Conservation (phyloP, 2,888 invertebrate species). For the Idaea biselata region DNA sequence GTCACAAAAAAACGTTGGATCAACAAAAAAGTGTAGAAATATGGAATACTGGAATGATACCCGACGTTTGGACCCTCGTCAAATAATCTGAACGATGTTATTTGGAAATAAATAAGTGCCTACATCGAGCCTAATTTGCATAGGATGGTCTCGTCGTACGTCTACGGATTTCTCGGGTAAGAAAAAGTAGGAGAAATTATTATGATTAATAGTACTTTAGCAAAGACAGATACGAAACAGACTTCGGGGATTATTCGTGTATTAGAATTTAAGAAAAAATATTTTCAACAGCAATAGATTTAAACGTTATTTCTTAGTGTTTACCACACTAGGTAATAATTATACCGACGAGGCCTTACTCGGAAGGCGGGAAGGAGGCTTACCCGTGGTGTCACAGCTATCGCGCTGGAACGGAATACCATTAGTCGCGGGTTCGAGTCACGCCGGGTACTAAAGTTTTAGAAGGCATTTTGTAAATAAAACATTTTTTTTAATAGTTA, state of each 20-base stretch:
- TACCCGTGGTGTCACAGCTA: too few species aligned
- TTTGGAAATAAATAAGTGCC: slow-evolving; percentile 50
- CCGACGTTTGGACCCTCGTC: slow-evolving; percentile 54
- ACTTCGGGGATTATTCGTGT: background rate
- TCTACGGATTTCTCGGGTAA: slow-evolving; percentile 6
- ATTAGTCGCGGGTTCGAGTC: too few species aligned
- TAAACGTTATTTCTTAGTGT: too few species aligned
- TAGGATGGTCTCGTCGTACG: slow-evolving; percentile 29
- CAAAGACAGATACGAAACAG: background rate
- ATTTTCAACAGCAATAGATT: too few species aligned
- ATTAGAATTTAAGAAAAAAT: slow-evolving; percentile 12
- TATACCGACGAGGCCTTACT: too few species aligned
- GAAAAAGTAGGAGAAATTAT: slow-evolving; percentile 2
- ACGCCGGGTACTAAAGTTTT: too few species aligned
- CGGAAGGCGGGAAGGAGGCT: too few species aligned
- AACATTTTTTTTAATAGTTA: too few species aligned
- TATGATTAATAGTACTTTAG: slow-evolving; percentile 1
- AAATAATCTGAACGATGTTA: slow-evolving; percentile 46
- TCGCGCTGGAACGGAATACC: too few species aligned
- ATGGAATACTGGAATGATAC: slow-evolving; percentile 55
- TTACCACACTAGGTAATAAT: too few species aligned
- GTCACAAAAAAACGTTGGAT: slow-evolving; percentile 46
- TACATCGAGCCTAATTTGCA: slow-evolving; percentile 44
- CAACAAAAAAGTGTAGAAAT: slow-evolving; percentile 55
- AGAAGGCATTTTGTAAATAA: too few species aligned